Evolutionary conservation across 2,888 invertebrate genomes (phyloP).

Genomic region (Endomychus coccineus): DNA sequence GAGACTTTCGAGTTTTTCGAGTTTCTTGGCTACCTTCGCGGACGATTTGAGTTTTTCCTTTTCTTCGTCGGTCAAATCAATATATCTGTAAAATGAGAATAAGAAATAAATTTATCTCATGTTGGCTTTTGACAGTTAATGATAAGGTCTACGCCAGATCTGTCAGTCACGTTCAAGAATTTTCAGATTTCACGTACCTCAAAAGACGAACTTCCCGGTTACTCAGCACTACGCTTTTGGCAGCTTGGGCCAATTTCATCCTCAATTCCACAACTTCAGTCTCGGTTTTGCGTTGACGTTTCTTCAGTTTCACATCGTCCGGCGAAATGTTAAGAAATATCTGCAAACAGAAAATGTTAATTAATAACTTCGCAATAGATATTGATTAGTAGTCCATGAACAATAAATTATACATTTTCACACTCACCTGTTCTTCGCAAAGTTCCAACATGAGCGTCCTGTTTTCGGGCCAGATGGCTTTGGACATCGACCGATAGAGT

Average conservation of each 20-base stretch:
- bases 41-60: constrained; percentile 86
- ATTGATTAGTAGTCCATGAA: background rate
- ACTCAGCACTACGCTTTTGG: constrained; percentile 81
- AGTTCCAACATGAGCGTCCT: constrained; percentile 69
- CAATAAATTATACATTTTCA: constrained; percentile 14
- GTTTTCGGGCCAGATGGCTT: constrained; percentile 65
- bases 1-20: constrained; percentile 80
- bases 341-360: constrained; percentile 29
- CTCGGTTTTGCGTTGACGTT: constrained; percentile 84
- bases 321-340: constrained; percentile 78
- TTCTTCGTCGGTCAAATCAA: constrained; percentile 86
- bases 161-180: too few relatives aligned
- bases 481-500: constrained; percentile 65
- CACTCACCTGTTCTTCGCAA: constrained; percentile 69
- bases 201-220: constrained; percentile 85
- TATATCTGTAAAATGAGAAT: too few relatives aligned
- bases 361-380: constrained; percentile 21
- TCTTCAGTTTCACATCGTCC: constrained; percentile 76
- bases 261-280: constrained; percentile 84
- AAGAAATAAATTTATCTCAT: too few relatives aligned
- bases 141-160: too few relatives aligned
- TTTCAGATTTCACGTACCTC: constrained; percentile 43
- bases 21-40: constrained; percentile 85
- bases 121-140: too few relatives aligned
- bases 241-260: constrained; percentile 69